Evolutionary conservation across 2,113 vertebrate genomes (phyloP), one percentile per base, ranked within the genome.

Genomic region (Cercopithecus mona): DNA sequence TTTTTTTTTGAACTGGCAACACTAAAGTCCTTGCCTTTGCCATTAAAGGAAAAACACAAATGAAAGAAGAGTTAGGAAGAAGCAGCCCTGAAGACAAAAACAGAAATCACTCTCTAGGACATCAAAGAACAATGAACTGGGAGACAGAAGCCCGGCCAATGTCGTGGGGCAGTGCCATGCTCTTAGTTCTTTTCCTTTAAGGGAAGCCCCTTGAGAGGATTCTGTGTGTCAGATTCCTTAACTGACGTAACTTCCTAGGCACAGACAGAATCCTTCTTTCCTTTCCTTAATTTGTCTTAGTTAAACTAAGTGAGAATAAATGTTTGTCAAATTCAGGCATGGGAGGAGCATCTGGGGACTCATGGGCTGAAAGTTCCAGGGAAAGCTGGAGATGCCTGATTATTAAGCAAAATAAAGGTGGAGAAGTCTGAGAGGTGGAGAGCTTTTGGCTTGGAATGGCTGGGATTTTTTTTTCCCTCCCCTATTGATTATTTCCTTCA

Each of bases 21-120:
- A 89, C 52, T 45, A 68, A 91, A 59, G 96, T 32, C 25, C 61
- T 92, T 79, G 68, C 27, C 64, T 43, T 93, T 98, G 61, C 96
- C 97, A 93, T 87, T 64, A 97, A 98, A 98, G 32, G 22, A 79
- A 95, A 68, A 83, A 35, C 20, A 23, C 91, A 48, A 70, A 97
- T 38, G 50, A 97, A 18, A 94, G n/a, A 87, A 57, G 40, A 93
- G 22, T 73, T 64, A 55, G 48, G 50, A 48, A 90, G 72, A 7
- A 88, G 84, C 78, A 91, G 14, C 38, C 18, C n/a, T 97, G 76
- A 82, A 86, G 96, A 89, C 89, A 70, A 88, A 97, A 93, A 55
- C 72, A 97, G 93, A 93, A 91, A 83, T 81, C 57, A 81, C 64
- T 95, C 87, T 93, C 83, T 72, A 43, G 75, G 95, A 96, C 6